Base-by-base conservation (phyloP, 1,140 invertebrate species). In the Nixonia krombeini region DNA sequence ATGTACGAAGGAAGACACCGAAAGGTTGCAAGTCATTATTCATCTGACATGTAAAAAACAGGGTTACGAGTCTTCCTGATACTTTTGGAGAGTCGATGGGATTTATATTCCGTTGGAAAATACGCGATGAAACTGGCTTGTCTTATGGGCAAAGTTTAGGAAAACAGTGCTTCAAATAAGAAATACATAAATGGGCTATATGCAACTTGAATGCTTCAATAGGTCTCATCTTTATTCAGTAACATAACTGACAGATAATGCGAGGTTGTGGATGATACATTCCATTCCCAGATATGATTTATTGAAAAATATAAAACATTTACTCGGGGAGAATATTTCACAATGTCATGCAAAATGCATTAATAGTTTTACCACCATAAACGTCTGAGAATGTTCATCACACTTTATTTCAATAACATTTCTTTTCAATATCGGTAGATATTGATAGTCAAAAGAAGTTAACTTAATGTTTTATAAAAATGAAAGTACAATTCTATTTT, bases 21-120 rank as follows among this genome's bases (percentile, higher is more conserved):
- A 35, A 13, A 35, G 12, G 31, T 2, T 13, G 31, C 41, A 44
- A 25, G 41, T 44, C 21, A 44, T 44, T 44, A 26, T 44, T 44
- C 41, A 12, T 28, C 21, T 25, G 41, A 15, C 41, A 13, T 25
- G 26, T 18, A 44, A 44, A 10, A 28, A 12, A n/a, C 31, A 13
- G 31, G 31, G 13, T 13, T 35, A 35, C 31, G 21, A 25, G 26
- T 44, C 21, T 44, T 25, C 13, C 17, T 18, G 31, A 35, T 35
- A 26, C 41, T 25, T 44, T 4, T 4, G 21, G 10, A 44, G 26
- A 28, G 41, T 44, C 21, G 1, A 25, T 44, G 3, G 21, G 15
- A 44, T 44, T 44, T 26, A 44, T 25, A 28, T 28, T 15, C 41
- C 5, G 23, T 15, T 26, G 41, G 26, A 44, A 44, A 44, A 44